phyloP scores from a whole-genome alignment of 2,113 vertebrate species.

The Catharus bicknelli region DNA sequence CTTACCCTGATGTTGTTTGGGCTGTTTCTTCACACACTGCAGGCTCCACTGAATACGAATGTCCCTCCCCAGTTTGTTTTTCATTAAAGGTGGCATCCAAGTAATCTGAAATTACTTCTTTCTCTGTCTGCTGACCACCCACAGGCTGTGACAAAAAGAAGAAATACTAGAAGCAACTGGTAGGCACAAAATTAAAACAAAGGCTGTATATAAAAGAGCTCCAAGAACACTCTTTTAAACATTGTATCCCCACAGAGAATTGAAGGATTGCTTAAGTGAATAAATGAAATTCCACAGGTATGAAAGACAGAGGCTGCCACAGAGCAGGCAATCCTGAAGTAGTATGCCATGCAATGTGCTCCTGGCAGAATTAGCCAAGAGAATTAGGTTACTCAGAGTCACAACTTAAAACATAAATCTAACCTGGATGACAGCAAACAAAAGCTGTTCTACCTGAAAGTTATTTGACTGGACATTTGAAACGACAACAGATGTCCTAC shows the following conservation, averaged over 20 bases:
- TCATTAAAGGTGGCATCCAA: not conserved
- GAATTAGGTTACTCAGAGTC: not conserved
- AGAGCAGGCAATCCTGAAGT: not conserved
- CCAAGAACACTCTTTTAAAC: not conserved
- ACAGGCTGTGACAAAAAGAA: slow-evolving; percentile 37
- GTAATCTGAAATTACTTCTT: not conserved
- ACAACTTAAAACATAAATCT: not conserved
- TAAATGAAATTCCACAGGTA: not conserved
- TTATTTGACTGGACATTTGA: not conserved
- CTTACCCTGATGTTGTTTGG: not conserved
- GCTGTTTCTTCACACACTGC: not conserved
- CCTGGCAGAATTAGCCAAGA: not conserved
- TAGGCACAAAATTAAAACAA: not conserved
- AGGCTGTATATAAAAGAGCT: not conserved
- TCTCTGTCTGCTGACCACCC: not conserved
- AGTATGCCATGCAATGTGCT: not conserved
- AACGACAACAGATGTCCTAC: not conserved
- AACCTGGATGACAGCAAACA: not conserved
- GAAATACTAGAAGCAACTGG: not conserved
- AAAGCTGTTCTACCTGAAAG: not conserved
- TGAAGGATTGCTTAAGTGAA: not conserved
- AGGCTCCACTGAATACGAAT: not conserved
- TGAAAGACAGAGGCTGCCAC: not conserved
- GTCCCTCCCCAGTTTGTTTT: not conserved
- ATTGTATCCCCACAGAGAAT: not conserved